These are phyloP conservation scores for Micropterix aruncella DNA, from an alignment of 2,888 invertebrate genomes.

Conservation along the genomic window DNA sequence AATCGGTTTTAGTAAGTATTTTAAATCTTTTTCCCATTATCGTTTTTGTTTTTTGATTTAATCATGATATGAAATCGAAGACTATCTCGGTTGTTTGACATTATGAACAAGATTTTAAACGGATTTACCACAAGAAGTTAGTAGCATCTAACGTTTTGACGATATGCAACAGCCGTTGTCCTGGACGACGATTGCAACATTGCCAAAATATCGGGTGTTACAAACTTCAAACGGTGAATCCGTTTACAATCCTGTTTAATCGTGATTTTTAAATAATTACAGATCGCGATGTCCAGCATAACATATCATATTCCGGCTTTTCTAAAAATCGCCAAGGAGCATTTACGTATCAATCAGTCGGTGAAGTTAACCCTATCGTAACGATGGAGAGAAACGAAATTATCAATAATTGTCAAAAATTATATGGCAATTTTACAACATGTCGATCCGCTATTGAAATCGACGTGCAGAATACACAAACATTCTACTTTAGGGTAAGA, in stretches of 20 bases:
- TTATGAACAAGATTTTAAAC: no score
- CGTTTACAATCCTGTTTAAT: no score
- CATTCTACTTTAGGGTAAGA: slow-evolving; percentile 68
- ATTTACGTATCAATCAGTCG: slow-evolving; percentile 76
- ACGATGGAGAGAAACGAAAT: slow-evolving; percentile 81
- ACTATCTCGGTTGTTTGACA: no score
- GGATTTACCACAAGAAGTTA: no score
- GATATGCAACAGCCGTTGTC: no score
- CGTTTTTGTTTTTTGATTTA: slow-evolving; percentile 1
- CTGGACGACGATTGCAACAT: no score
- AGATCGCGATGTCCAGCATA: slow-evolving; percentile 88
- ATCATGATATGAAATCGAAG: slow-evolving; percentile 1
- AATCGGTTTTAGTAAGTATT: slow-evolving; percentile 73
- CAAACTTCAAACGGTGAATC: no score
- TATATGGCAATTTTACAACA: slow-evolving; percentile 91
- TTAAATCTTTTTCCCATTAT: neutral
- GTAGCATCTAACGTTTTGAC: no score
- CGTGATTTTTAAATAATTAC: slow-evolving; percentile 12
- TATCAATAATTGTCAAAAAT: slow-evolving; percentile 68
- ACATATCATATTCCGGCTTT: slow-evolving; percentile 71
- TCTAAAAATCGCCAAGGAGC: slow-evolving; percentile 77
- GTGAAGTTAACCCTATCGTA: slow-evolving; percentile 86
- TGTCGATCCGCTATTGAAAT: slow-evolving; percentile 72
- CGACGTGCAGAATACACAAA: slow-evolving; percentile 90
- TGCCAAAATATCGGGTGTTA: no score